Conservation (phyloP, 2,113 vertebrate species). For the Opisthocomus hoazin region DNA sequence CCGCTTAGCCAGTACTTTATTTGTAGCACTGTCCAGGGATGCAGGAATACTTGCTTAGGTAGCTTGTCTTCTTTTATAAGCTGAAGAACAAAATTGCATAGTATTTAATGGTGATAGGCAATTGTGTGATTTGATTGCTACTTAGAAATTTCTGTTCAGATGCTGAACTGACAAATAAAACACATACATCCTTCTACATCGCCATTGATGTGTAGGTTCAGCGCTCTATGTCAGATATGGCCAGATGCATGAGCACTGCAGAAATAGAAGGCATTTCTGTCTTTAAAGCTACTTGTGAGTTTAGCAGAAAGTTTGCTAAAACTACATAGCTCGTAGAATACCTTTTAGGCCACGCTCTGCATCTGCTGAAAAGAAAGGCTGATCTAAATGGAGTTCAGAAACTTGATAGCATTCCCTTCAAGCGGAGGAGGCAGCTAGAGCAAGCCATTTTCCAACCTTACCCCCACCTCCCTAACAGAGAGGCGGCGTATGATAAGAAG, state of each 20-base stretch:
- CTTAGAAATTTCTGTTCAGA: neutral
- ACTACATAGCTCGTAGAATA: neutral
- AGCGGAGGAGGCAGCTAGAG: neutral
- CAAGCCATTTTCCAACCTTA: neutral
- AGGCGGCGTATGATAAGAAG: neutral
- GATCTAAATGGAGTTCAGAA: neutral
- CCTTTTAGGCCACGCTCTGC: neutral
- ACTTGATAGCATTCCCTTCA: neutral
- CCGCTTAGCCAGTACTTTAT: neutral
- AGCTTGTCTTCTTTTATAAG: neutral
- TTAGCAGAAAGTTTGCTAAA: neutral
- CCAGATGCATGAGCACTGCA: neutral
- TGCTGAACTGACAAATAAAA: neutral
- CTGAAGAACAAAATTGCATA: neutral
- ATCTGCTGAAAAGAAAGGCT: neutral
- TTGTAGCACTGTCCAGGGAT: neutral
- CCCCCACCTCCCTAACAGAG: neutral
- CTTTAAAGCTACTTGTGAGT: neutral
- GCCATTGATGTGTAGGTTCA: neutral
- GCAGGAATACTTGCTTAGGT: neutral
- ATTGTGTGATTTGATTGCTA: neutral
- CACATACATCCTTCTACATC: fast-evolving
- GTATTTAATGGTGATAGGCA: neutral
- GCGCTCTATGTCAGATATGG: neutral
- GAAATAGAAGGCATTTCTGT: neutral